phyloP scores from a whole-genome alignment of 2,113 vertebrate species.

The Ellobius talpinus region DNA sequence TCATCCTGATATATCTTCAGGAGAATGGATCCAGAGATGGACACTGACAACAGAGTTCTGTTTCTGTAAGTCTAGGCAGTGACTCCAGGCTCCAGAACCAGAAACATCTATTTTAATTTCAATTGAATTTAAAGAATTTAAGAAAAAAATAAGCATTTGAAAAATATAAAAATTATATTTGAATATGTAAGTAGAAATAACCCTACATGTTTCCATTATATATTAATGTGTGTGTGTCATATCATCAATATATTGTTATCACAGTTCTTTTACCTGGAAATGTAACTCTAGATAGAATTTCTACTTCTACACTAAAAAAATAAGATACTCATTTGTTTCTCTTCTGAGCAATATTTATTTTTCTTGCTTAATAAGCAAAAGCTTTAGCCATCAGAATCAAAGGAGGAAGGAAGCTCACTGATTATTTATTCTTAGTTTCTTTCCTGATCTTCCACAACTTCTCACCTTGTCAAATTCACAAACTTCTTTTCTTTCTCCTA shows the following conservation, averaged over 20 bases:
- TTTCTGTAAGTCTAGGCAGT: not conserved
- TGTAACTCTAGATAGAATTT: not conserved
- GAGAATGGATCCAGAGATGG: not conserved
- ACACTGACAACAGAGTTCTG: not conserved
- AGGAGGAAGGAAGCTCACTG: not conserved
- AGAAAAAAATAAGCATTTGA: not conserved
- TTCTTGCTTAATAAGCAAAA: not conserved
- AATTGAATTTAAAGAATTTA: not conserved
- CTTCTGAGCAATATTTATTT: not conserved
- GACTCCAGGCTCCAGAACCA: not conserved
- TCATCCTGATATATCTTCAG: not conserved
- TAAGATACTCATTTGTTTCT: not conserved
- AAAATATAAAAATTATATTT: constrained; percentile 5
- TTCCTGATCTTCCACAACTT: not conserved
- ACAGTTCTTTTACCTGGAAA: not conserved
- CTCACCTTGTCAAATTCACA: not conserved
- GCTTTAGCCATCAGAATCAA: not conserved
- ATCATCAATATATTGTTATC: not conserved
- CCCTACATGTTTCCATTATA: not conserved
- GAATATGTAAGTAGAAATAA: constrained; percentile 6
- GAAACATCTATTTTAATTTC: not conserved
- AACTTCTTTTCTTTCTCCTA: not conserved
- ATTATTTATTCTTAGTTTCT: not conserved
- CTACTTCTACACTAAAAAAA: not conserved
- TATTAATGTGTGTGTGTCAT: not conserved